These are phyloP conservation scores for Drosophila algonquin DNA, from an alignment of 2,888 invertebrate genomes.

Conservation along the genomic window DNA sequence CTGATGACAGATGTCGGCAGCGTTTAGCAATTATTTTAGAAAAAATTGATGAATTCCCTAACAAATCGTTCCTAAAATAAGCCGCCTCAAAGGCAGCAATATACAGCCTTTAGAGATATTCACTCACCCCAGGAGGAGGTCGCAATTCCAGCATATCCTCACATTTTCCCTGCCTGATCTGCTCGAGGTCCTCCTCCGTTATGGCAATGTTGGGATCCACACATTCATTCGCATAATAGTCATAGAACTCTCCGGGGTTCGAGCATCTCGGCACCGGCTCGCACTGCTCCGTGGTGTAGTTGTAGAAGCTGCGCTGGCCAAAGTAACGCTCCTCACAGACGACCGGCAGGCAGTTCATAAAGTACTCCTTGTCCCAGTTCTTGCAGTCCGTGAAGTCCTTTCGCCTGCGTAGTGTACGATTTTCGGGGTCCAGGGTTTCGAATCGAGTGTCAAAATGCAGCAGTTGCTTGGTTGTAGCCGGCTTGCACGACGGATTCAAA, in stretches of 20 bases:
- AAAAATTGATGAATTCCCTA: too few species aligned
- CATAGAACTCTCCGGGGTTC: conserved; percentile 45
- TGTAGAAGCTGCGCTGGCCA: conserved; percentile 85
- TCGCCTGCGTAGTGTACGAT: conserved; percentile 59
- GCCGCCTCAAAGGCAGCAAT: conserved; percentile 2
- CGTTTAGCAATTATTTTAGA: too few species aligned
- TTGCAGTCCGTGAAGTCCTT: conserved; percentile 67
- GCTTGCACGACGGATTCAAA: conserved; percentile 58
- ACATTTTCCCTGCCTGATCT: conserved; percentile 53
- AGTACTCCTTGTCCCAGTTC: conserved; percentile 84
- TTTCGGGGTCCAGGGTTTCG: conserved; percentile 68
- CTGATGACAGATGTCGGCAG: too few species aligned
- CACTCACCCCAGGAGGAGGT: not conserved
- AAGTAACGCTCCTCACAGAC: conserved; percentile 86
- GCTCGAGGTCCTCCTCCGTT: conserved; percentile 61
- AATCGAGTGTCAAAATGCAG: conserved; percentile 79
- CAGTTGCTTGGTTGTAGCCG: conserved; percentile 49
- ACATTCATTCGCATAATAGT: conserved; percentile 66
- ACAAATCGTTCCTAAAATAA: too few species aligned
- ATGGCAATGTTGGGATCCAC: conserved; percentile 52
- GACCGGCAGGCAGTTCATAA: conserved; percentile 84
- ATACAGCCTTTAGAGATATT: not conserved
- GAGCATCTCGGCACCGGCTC: conserved; percentile 58
- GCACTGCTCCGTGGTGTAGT: conserved; percentile 75
- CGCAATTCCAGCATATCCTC: conserved; percentile 49